A percentile compares a stretch with the other conserved stretches of the same genome.
phyloP scores from a whole-genome alignment of 92 coral and sea anemone species.

The Bergia puertoricense region DNA sequence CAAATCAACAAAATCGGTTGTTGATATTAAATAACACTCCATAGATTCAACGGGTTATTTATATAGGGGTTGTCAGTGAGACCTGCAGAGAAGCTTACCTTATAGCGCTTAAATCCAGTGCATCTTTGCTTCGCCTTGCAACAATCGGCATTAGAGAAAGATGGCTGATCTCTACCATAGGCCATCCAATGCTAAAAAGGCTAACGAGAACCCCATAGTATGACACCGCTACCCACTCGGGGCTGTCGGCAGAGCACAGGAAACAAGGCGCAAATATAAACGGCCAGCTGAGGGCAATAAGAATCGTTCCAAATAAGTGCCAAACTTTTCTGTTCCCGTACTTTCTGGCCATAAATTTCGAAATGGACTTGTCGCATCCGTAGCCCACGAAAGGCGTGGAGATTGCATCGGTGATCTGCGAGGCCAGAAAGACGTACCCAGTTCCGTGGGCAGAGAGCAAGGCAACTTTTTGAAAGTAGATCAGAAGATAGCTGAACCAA shows the following conservation, averaged over 20 bases:
- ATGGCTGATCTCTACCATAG: slow-evolving; percentile 93
- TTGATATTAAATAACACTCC: background rate
- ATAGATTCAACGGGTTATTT: background rate
- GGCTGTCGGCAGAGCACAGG: slow-evolving; percentile 59
- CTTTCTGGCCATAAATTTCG: slow-evolving; percentile 60
- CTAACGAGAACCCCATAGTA: slow-evolving; percentile 69
- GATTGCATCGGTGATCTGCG: slow-evolving; percentile 81
- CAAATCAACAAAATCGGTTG: background rate
- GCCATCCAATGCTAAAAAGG: slow-evolving; percentile 82
- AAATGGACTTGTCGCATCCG: slow-evolving; percentile 77
- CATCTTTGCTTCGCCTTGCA: slow-evolving; percentile 78
- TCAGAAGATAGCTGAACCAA: slow-evolving; percentile 85
- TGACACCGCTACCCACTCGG: slow-evolving; percentile 66
- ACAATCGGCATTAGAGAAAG: slow-evolving; percentile 83
- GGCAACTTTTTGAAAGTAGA: slow-evolving; percentile 79
- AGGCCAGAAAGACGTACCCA: slow-evolving; percentile 79
- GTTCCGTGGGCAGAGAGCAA: slow-evolving; percentile 66
- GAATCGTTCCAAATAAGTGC: slow-evolving; percentile 82
- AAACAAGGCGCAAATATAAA: slow-evolving; percentile 82
- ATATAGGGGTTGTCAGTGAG: no score
- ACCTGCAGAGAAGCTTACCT: slow-evolving; percentile 52
- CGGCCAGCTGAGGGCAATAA: slow-evolving; percentile 84
- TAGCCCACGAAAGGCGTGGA: slow-evolving; percentile 87
- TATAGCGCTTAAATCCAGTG: slow-evolving; percentile 77
- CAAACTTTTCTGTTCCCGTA: slow-evolving; percentile 85